Conservation (phyloP, 2,888 invertebrate genomes). For the Choristoneura rosaceana region DNA sequence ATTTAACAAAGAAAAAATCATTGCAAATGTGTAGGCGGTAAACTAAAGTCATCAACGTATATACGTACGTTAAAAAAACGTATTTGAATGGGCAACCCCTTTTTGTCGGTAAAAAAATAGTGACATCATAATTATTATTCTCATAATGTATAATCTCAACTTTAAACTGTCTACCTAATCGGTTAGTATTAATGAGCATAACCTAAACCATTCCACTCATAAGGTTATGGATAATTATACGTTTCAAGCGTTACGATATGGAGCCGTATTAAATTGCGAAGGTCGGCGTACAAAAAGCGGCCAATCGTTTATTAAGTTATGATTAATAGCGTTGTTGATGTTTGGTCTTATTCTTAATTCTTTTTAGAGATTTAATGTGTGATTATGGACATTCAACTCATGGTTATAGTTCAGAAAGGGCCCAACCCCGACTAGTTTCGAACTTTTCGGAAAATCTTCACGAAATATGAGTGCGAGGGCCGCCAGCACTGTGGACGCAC, state of each 20-base stretch:
- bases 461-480: too few species aligned
- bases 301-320: constrained; percentile 15
- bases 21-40: too few species aligned
- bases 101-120: background rate
- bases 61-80: too few species aligned
- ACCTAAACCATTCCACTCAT: constrained; percentile 5
- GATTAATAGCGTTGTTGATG: constrained; percentile 6
- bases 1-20: too few species aligned
- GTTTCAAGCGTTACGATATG: constrained; percentile 4
- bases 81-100: too few species aligned
- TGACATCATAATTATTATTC: background rate
- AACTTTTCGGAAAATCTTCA: too few species aligned
- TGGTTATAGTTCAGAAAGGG: too few species aligned
- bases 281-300: constrained; percentile 24
- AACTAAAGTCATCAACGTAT: too few species aligned
- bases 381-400: too few species aligned
- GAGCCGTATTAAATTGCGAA: constrained; percentile 19
- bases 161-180: background rate
- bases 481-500: too few species aligned
- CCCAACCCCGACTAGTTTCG: too few species aligned
- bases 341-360: constrained; percentile 1
- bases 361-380: background rate
- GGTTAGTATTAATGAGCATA: background rate
- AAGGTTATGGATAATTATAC: constrained; percentile 21
- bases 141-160: background rate